Base-by-base conservation (phyloP, 2,797 vertebrate species). In the Sciurus vulgaris region DNA sequence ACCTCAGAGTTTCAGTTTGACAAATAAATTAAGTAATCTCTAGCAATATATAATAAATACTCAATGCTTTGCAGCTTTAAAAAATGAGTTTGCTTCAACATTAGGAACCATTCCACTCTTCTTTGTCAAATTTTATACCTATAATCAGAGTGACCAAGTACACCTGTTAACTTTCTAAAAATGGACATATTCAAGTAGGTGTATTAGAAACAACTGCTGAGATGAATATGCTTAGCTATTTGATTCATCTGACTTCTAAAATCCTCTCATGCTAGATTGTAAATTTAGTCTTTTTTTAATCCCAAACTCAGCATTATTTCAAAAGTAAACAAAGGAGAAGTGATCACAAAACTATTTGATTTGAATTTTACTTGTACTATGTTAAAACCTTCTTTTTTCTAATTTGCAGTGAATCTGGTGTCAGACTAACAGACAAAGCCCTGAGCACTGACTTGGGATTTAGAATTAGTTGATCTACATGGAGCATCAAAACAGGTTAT, bases 211-310 rank as follows among this genome's bases (percentile, higher is more conserved):
- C 11, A 82, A 73, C 7, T 41, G 20, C 28, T 41, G 86, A 91
- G 13, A 47, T 51, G 24, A 81, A 89, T 44, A 35, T 11, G 3
- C 2, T 67, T 54, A 78, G 17, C 61, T 73, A 91, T 79, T 35
- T 73, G 88, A 70, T 38, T 91, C 30, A 82, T 79, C 67, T 95
- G 69, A 49, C 20, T 89, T 86, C 74, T 67, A 89, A 91, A 79
- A 28, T 56, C 47, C 11, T 79, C 35, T 87, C 20, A 28, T n/a
- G 63, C 59, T 72, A 89, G 8, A 3, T 38, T 92, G 15, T 24
- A 93, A 90, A 94, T 63, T 54, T 72, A 74, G 20, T 78, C 10
- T 49, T 38, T 6, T 44, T 92, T 95, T 72, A 84, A n/a, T 93
- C 33, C 10, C 14, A 20, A 94, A 18, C 9, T 28, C 10, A 74